Evolutionary conservation across 2,797 vertebrate species (phyloP).

Genomic region (Acridotheres tristis): DNA sequence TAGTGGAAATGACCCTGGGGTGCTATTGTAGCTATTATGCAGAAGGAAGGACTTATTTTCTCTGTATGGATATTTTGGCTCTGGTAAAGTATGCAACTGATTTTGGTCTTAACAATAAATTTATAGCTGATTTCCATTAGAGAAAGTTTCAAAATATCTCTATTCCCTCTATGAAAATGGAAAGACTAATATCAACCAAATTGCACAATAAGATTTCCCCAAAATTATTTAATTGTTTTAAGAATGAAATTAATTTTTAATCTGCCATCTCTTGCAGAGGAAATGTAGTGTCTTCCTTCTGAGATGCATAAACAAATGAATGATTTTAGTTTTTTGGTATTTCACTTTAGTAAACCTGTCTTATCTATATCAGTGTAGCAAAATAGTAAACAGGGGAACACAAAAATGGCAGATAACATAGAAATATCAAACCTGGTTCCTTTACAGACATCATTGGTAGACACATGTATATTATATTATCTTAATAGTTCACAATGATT

Average conservation of each 20-base stretch:
- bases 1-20: not conserved
- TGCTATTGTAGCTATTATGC: not conserved
- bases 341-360: not conserved
- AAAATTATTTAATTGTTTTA: not conserved
- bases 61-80: not conserved
- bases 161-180: not conserved
- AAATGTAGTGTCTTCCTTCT: not conserved
- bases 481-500: not conserved
- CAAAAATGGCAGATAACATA: not conserved
- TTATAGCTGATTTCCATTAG: not conserved
- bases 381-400: not conserved
- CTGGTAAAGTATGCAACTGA: not conserved
- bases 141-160: not conserved
- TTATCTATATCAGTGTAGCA: not conserved
- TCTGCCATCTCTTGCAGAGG: not conserved
- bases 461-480: not conserved
- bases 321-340: not conserved
- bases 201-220: not conserved
- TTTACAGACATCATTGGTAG: not conserved
- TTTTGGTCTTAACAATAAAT: not conserved
- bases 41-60: not conserved
- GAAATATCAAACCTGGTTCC: not conserved
- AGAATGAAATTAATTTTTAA: not conserved
- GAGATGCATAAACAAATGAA: not conserved
- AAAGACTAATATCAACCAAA: not conserved